Percentiles rank a stretch among this genome's conserved stretches.
These are phyloP conservation scores for Diorhabda elongata DNA, from an alignment of 1,140 invertebrate genomes.

Conservation along the genomic window DNA sequence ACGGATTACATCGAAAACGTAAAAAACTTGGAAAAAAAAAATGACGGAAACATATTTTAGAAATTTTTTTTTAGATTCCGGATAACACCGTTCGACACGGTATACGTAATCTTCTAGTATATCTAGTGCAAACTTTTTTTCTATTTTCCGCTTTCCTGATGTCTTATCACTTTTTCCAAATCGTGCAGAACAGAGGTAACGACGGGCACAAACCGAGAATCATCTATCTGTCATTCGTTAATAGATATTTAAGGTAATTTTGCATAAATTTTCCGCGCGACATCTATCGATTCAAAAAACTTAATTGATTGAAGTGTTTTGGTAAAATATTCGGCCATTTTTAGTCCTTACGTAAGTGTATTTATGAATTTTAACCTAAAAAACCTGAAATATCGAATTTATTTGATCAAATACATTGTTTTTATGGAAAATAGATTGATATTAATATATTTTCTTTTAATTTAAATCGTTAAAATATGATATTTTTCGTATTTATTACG, in stretches of 20 bases:
- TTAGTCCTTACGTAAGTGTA: too few relatives aligned
- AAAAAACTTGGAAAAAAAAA: constrained; percentile 3
- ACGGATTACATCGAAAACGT: constrained; percentile 30
- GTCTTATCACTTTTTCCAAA: constrained; percentile 28
- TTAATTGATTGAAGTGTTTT: background rate
- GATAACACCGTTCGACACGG: constrained; percentile 10
- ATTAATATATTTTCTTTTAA: too few relatives aligned
- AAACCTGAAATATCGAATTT: too few relatives aligned
- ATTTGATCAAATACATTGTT: too few relatives aligned
- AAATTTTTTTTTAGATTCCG: constrained; percentile 23
- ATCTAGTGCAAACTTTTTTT: constrained; percentile 30
- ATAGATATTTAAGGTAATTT: constrained; percentile 33
- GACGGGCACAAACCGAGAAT: constrained; percentile 21
- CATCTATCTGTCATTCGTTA: constrained; percentile 24
- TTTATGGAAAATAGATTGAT: too few relatives aligned
- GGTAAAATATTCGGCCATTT: too few relatives aligned
- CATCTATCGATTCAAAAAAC: background rate
- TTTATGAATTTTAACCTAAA: too few relatives aligned
- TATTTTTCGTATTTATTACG: too few relatives aligned
- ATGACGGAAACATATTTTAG: background rate
- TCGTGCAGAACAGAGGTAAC: constrained; percentile 22
- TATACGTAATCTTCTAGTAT: constrained; percentile 21
- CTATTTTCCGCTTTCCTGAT: constrained; percentile 27
- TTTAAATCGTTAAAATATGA: too few relatives aligned
- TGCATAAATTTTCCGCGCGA: background rate